Percentiles rank a stretch among this genome's conserved stretches.
phyloP scores from a whole-genome alignment of 2,113 vertebrate species.

The Rana temporaria region DNA sequence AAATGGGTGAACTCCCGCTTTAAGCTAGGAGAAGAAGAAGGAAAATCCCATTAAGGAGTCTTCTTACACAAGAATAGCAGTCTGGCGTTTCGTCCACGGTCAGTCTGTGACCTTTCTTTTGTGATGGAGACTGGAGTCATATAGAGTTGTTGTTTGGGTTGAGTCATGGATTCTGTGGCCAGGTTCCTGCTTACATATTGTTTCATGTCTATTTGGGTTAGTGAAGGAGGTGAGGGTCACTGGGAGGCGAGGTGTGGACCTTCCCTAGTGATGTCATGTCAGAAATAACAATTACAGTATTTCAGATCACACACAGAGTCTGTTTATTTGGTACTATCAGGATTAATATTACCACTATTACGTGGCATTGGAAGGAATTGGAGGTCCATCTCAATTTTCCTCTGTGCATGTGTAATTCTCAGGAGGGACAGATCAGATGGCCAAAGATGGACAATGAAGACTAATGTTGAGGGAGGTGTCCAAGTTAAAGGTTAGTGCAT shows the following conservation, averaged over 20 bases:
- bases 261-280: not conserved
- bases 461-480: no score
- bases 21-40: no score
- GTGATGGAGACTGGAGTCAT: not conserved
- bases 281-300: not conserved
- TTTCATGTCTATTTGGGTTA: constrained; percentile 31
- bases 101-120: not conserved
- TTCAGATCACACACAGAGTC: not conserved
- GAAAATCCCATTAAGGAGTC: no score
- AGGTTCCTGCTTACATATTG: constrained; percentile 7
- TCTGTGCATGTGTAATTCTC: not conserved
- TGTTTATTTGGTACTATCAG: not conserved
- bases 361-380: not conserved
- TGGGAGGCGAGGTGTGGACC: constrained; percentile 10
- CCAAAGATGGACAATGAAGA: not conserved
- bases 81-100: not conserved
- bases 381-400: not conserved
- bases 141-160: not conserved
- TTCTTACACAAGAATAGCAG: no score
- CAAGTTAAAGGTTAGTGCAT: no score
- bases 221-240: constrained; percentile 6
- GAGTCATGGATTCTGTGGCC: not conserved
- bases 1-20: no score
- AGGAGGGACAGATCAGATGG: not conserved
- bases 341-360: not conserved